phyloP scores from a whole-genome alignment of 2,113 vertebrate species.

The Cyprinodon tularosa region DNA sequence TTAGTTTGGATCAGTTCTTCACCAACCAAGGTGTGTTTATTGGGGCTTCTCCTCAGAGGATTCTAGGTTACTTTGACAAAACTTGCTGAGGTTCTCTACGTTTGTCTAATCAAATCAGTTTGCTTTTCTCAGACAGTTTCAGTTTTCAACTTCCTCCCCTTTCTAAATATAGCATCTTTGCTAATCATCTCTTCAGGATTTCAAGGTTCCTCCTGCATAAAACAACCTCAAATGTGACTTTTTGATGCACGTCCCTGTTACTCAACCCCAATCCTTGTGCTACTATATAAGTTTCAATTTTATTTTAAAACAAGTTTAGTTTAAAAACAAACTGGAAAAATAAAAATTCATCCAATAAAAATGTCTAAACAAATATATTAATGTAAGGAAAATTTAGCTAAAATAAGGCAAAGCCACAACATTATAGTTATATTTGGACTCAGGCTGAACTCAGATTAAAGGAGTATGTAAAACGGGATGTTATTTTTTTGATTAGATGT shows the following conservation, averaged over 20 bases:
- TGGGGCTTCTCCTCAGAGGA: constrained; percentile 29
- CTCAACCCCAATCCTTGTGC: too few species aligned
- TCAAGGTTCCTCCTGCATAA: constrained; percentile 34
- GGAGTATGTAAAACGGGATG: too few species aligned
- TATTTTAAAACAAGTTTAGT: too few species aligned
- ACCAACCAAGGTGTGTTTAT: constrained; percentile 14
- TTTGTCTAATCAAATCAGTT: constrained; percentile 23
- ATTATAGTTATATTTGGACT: too few species aligned
- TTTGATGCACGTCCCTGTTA: constrained; percentile 36
- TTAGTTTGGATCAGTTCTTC: constrained; percentile 6
- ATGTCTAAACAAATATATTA: too few species aligned
- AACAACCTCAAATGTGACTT: constrained; percentile 25
- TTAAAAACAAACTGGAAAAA: too few species aligned
- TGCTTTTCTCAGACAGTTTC: constrained; percentile 16
- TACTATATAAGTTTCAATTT: too few species aligned
- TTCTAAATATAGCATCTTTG: constrained; percentile 20
- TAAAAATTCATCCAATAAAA: too few species aligned
- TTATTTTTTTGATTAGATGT: too few species aligned
- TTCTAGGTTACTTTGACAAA: constrained; percentile 21
- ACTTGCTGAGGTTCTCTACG: constrained; percentile 14
- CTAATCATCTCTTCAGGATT: constrained; percentile 35
- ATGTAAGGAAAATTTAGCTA: too few species aligned
- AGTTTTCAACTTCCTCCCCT: background rate
- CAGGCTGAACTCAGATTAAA: too few species aligned
- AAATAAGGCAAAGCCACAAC: too few species aligned